These are phyloP conservation scores for Rotaria socialis DNA, from an alignment of 2,888 invertebrate genomes.

Conservation along the genomic window DNA sequence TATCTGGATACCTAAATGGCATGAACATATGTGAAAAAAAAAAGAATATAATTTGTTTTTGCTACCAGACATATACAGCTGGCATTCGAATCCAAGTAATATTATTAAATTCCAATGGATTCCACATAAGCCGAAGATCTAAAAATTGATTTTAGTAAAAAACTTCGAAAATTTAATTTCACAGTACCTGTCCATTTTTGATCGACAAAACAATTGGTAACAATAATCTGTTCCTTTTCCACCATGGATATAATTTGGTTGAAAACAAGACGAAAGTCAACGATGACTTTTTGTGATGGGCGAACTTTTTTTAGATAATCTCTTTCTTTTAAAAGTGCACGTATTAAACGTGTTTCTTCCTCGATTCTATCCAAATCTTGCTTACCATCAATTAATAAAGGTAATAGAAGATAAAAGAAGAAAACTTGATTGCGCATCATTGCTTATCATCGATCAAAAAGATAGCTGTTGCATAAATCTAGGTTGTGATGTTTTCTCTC, in stretches of 20 bases:
- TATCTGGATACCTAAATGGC: slow-evolving; percentile 39
- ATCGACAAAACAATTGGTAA: slow-evolving; percentile 46
- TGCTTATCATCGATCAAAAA: too few relatives aligned
- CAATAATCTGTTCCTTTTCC: slow-evolving; percentile 47
- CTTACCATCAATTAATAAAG: not conserved
- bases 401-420: not conserved
- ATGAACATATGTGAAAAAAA: too few relatives aligned
- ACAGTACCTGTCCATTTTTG: slow-evolving; percentile 43
- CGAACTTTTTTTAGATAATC: slow-evolving; percentile 33
- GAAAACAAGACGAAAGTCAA: slow-evolving; percentile 37
- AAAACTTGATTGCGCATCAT: not conserved
- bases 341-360: slow-evolving; percentile 22
- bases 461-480: too few relatives aligned
- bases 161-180: too few relatives aligned
- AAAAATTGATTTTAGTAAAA: not conserved
- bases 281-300: not conserved
- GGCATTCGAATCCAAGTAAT: slow-evolving; percentile 36
- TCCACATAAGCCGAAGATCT: slow-evolving; percentile 9
- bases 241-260: slow-evolving; percentile 46
- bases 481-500: too few relatives aligned
- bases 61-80: slow-evolving; percentile 21
- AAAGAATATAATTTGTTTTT: not conserved
- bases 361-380: not conserved
- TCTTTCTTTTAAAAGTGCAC: slow-evolving; percentile 17
- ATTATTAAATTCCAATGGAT: slow-evolving; percentile 43